Evolutionary conservation across 2,113 vertebrate genomes (phyloP), one percentile per base, ranked within the genome.

Genomic region (Vireo altiloquus): DNA sequence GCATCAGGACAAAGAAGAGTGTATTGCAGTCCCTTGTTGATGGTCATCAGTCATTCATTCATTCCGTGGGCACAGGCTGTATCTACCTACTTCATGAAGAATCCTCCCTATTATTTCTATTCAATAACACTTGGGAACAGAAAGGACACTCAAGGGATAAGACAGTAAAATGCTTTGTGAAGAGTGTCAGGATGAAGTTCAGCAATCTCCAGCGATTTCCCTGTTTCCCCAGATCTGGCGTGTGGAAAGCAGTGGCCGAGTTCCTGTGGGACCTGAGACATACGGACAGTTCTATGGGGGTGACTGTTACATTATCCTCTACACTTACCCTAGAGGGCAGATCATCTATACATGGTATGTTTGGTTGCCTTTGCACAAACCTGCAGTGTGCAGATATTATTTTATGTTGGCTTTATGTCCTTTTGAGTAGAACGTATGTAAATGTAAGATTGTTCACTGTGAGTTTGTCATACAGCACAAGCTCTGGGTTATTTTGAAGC

Each of bases 311-410:
- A 99, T 99, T 72, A 98, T 99, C 78, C 98, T 99, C 74, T 99
- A 99, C 93, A 99, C 98, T 20, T 99, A 99, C 27, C 89, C 94
- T 66, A 97, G 60, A 93, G 98, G 98, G 47, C 98, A 98, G 95
- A 98, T 99, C 65, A 99, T 99, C 95, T 99, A 99, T 90, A 99
- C 98, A 0, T 99, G 99, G 99, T 99, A 96, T 79, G 98, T 95
- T 56, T 81, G 19, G 28, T 42, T 9, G 3, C 60, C 66, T 85
- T 56, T 84, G 40, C 79, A 52, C 13, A 82, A 33, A 65, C 13
- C 35, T 68, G 33, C 47, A 66, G 39, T 12, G 24, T 27, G 28
- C 44, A 35, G 12, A 23, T 93, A 23, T 57, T 94, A 63, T 44
- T 92, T 85, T 77, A 46, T 68, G 10, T 33, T 72, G 44, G 60